These are phyloP conservation scores for Caenorhabditis auriculariae DNA, from an alignment of 2,888 invertebrate species.

Conservation along the genomic window DNA sequence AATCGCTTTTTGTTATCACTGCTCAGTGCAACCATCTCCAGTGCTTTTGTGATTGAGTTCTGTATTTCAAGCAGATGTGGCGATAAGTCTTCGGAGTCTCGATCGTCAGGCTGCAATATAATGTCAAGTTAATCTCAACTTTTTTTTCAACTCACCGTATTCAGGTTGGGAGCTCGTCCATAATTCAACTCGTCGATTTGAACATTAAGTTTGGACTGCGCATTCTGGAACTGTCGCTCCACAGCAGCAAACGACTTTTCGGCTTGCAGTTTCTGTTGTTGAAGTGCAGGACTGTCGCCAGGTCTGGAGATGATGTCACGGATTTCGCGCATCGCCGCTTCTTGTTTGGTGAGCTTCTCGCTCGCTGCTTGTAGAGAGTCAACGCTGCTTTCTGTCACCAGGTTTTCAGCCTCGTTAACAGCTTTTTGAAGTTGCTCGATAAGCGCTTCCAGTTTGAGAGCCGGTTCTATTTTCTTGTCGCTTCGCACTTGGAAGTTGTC, in stretches of 20 bases:
- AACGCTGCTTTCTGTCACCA: conserved; percentile 17
- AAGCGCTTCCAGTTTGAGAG: conserved; percentile 14
- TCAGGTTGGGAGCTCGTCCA: no score
- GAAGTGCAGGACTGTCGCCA: neutral
- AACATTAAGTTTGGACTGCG: conserved; percentile 15
- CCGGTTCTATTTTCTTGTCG: conserved; percentile 14
- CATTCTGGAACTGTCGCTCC: conserved; percentile 13
- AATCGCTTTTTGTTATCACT: no score
- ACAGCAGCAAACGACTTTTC: conserved; percentile 10
- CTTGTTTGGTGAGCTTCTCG: conserved; percentile 22
- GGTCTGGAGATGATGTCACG: conserved; percentile 8
- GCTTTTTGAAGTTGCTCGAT: conserved; percentile 19
- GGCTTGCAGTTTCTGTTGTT: conserved; percentile 15
- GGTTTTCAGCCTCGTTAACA: conserved; percentile 16
- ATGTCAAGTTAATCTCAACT: no score
- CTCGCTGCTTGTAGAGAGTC: conserved; percentile 23
- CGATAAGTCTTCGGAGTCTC: no score
- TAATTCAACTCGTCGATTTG: conserved; percentile 28
- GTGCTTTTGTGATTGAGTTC: no score
- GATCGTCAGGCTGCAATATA: no score
- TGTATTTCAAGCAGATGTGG: no score
- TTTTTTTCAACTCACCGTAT: no score
- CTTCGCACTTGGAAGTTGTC: conserved; percentile 19
- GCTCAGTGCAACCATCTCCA: no score
- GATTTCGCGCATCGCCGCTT: conserved; percentile 23